These are phyloP conservation scores for Netelia melanura DNA, from an alignment of 2,888 invertebrate genomes.

Conservation along the genomic window DNA sequence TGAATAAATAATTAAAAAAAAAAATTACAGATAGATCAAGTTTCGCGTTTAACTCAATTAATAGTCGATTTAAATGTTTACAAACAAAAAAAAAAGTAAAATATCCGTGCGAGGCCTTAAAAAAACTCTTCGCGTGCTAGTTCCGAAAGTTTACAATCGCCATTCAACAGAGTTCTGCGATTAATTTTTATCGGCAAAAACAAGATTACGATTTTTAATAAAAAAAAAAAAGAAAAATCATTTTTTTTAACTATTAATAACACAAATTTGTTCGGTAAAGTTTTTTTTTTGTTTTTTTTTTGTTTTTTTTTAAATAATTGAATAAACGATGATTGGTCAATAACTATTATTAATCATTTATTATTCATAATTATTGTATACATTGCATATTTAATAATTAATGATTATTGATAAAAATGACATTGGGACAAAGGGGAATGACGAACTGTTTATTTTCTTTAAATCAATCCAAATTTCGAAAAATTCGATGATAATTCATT, in stretches of 20 bases:
- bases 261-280: too few relatives aligned
- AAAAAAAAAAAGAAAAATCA: neutral
- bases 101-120: constrained; percentile 69
- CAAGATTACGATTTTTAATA: neutral
- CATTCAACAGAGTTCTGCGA: constrained; percentile 41
- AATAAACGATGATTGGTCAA: neutral
- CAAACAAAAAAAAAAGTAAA: neutral
- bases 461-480: too few relatives aligned
- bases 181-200: constrained; percentile 5
- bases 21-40: constrained; percentile 42
- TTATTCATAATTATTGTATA: neutral
- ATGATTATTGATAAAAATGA: neutral
- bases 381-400: too few relatives aligned
- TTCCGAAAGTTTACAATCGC: constrained; percentile 65
- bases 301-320: neutral
- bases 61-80: constrained; percentile 1
- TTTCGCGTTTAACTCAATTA: constrained; percentile 46
- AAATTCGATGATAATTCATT: neutral
- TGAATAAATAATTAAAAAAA: constrained; percentile 2
- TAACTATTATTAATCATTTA: neutral
- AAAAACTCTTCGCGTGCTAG: constrained; percentile 65
- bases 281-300: neutral
- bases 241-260: too few relatives aligned
- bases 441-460: constrained; percentile 25
- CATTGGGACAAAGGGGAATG: constrained; percentile 11